Conservation (phyloP, 92 coral and sea anemone genomes). For the Umimayanthus chanpuru region DNA sequence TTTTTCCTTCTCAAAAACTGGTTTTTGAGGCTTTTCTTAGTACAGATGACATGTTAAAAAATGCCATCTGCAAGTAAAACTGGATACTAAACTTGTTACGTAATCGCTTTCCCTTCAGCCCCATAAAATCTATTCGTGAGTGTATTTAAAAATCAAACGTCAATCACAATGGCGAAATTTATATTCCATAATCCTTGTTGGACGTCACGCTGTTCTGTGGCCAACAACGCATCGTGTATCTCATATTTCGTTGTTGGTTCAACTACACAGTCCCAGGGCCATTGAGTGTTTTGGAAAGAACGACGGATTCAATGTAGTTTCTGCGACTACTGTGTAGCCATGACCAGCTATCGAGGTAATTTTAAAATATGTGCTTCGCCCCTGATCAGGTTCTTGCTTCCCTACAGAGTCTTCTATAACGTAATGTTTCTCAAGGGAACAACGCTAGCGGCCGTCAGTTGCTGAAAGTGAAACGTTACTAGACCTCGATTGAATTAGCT, state of each 20-base stretch:
- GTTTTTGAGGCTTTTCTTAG: too few relatives aligned
- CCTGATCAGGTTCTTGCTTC: slow-evolving; percentile 6
- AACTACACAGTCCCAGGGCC: not conserved
- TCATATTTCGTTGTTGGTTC: slow-evolving; percentile 33
- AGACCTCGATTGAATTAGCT: not conserved
- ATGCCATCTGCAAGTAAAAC: too few relatives aligned
- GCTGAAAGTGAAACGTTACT: not conserved
- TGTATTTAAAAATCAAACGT: not conserved
- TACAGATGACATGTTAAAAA: too few relatives aligned
- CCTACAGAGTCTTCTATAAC: not conserved
- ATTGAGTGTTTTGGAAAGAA: slow-evolving; percentile 31
- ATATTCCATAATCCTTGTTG: slow-evolving; percentile 9
- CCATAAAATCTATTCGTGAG: not conserved
- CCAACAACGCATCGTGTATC: not conserved
- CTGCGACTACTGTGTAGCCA: not conserved
- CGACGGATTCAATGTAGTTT: not conserved
- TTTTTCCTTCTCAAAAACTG: too few relatives aligned
- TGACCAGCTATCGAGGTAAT: slow-evolving; percentile 15
- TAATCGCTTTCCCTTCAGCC: too few relatives aligned
- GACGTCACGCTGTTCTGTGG: slow-evolving; percentile 35
- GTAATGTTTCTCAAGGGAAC: not conserved
- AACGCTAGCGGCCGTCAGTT: not conserved
- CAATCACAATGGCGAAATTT: slow-evolving; percentile 31
- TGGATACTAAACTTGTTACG: too few relatives aligned
- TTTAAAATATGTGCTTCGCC: not conserved